A percentile compares a stretch with the other conserved stretches of the same genome.
These are phyloP conservation scores for Spodoptera frugiperda DNA, from an alignment of 1,140 invertebrate genomes.

Conservation along the genomic window DNA sequence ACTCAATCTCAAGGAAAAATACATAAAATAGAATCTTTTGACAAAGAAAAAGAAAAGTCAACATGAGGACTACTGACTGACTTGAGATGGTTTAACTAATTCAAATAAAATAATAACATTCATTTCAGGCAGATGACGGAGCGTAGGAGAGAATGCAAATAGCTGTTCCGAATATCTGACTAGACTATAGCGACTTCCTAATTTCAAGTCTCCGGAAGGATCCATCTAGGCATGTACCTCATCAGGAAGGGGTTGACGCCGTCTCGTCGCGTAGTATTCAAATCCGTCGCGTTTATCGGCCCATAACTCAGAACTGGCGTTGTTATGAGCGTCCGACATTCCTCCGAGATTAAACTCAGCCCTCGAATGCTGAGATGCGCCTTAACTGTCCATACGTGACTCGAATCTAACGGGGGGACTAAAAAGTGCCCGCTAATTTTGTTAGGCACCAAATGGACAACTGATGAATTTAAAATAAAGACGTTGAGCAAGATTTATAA, in stretches of 20 bases:
- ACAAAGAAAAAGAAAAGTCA: neutral
- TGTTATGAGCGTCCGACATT: conserved; percentile 72
- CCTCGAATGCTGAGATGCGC: conserved; percentile 51
- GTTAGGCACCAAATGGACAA: conserved; percentile 58
- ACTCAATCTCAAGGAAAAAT: neutral
- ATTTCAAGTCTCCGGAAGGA: conserved; percentile 34
- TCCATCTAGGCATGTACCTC: conserved; percentile 38
- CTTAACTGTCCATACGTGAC: conserved; percentile 66
- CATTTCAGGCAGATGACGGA: conserved; percentile 1
- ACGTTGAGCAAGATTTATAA: conserved; percentile 56
- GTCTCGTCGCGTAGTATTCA: conserved; percentile 68
- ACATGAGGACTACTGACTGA: neutral
- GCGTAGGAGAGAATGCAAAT: conserved; percentile 33
- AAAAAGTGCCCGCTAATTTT: conserved; percentile 65
- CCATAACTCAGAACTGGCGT: conserved; percentile 70
- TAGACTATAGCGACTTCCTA: conserved; percentile 41
- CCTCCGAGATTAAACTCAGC: conserved; percentile 70
- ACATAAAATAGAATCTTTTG: neutral
- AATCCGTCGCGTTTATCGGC: conserved; percentile 72
- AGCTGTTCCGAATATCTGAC: conserved; percentile 22
- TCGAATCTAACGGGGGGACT: conserved; percentile 53
- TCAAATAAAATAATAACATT: conserved; percentile 19
- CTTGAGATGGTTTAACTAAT: conserved; percentile 7
- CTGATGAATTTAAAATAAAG: conserved; percentile 60
- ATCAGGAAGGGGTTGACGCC: conserved; percentile 52